A percentile compares a stretch with the other conserved stretches of the same genome.
phyloP scores from a whole-genome alignment of 2,113 vertebrate genomes.

The Petrocephalus microphthalmus region DNA sequence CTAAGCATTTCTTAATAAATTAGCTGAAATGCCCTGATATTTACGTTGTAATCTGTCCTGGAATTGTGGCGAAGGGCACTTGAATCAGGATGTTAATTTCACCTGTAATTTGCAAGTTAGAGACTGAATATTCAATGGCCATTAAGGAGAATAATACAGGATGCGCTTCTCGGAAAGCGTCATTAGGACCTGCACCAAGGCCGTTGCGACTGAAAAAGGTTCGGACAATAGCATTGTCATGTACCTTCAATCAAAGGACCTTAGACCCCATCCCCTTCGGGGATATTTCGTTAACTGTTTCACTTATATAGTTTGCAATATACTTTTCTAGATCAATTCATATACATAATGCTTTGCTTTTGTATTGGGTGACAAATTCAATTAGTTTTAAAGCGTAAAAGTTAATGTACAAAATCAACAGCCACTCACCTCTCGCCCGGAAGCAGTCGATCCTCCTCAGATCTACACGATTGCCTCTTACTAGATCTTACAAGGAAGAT shows the following conservation, averaged over 20 bases:
- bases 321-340: neutral
- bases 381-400: neutral
- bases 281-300: slow-evolving; percentile 22
- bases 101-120: slow-evolving; percentile 41
- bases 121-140: slow-evolving; percentile 55
- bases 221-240: slow-evolving; percentile 54
- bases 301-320: neutral
- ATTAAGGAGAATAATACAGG: slow-evolving; percentile 46
- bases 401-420: neutral
- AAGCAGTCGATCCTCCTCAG: neutral
- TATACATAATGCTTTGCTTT: neutral
- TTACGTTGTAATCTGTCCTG: neutral
- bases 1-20: neutral
- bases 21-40: neutral
- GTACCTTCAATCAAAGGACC: slow-evolving; percentile 37
- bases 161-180: slow-evolving; percentile 37
- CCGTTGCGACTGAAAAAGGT: slow-evolving; percentile 55
- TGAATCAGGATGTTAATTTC: slow-evolving; percentile 53
- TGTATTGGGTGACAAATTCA: neutral
- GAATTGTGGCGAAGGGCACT: neutral
- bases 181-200: slow-evolving; percentile 31
- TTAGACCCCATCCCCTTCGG: slow-evolving; percentile 34
- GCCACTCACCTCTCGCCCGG: neutral
- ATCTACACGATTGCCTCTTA: neutral
- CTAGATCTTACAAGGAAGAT: neutral